A percentile compares a stretch with the other conserved stretches of the same genome.
These are phyloP conservation scores for Fulmarus glacialis DNA, from an alignment of 2,113 vertebrate species.

Conservation along the genomic window DNA sequence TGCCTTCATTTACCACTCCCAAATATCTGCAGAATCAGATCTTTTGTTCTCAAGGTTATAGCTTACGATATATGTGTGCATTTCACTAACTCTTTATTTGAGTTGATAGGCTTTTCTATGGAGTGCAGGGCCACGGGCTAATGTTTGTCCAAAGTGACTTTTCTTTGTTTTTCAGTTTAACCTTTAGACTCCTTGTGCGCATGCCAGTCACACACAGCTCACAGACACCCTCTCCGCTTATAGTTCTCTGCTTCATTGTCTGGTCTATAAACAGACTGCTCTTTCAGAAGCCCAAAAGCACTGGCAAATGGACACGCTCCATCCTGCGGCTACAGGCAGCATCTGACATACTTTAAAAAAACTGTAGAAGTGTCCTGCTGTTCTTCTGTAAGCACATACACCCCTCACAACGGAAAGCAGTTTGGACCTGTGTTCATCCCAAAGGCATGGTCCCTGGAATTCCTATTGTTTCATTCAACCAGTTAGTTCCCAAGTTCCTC, in stretches of 20 bases:
- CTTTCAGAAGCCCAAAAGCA: neutral
- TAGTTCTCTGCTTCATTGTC: neutral
- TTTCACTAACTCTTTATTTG: neutral
- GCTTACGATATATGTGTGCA: neutral
- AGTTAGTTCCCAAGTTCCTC: neutral
- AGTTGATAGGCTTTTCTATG: neutral
- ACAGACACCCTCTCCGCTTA: neutral
- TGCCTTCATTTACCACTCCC: neutral
- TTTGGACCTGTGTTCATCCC: neutral
- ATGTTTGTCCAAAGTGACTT: neutral
- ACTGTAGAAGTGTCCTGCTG: neutral
- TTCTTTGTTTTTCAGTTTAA: neutral
- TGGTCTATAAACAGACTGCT: neutral
- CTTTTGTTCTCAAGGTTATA: neutral
- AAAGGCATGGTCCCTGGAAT: neutral
- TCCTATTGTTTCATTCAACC: neutral
- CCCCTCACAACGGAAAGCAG: neutral
- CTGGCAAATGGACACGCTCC: neutral
- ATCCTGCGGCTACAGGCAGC: neutral
- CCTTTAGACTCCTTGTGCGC: neutral
- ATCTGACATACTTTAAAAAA: neutral
- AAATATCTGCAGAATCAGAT: neutral
- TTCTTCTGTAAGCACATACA: neutral
- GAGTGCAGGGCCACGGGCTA: neutral
- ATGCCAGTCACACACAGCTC: neutral